Conservation (phyloP, 2,888 invertebrate species). For the Rhagonycha lutea region DNA sequence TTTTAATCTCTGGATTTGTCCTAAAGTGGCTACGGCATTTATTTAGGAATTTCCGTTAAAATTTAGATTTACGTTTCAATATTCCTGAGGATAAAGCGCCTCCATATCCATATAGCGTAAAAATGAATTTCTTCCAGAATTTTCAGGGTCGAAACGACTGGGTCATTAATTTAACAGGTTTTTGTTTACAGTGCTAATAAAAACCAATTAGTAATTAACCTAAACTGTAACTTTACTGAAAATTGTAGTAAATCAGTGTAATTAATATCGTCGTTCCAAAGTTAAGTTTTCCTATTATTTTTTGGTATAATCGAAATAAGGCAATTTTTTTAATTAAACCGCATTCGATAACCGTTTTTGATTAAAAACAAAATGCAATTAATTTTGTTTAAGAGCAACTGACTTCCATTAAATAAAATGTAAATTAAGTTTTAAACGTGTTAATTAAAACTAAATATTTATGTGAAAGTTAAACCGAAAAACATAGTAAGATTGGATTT, state of each 20-base stretch:
- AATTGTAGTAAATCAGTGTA: neutral
- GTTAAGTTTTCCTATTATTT: neutral
- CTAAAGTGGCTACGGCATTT: neutral
- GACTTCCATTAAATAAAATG: neutral
- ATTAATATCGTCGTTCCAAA: neutral
- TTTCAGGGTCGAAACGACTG: neutral
- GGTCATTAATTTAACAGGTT: neutral
- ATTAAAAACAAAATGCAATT: neutral
- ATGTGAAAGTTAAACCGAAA: neutral
- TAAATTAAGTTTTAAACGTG: neutral
- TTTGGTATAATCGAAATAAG: neutral
- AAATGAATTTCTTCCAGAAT: neutral
- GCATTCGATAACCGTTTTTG: neutral
- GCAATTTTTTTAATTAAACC: neutral
- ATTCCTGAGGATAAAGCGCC: neutral
- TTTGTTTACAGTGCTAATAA: neutral
- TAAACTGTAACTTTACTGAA: neutral
- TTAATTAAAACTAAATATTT: neutral
- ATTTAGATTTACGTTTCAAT: neutral
- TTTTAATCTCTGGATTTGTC: conserved; percentile 3
- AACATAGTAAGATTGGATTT: neutral
- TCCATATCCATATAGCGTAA: neutral
- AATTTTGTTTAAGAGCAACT: no score
- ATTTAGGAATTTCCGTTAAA: neutral
- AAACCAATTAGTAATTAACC: neutral